phyloP scores from a whole-genome alignment of 2,888 invertebrate species.

The Chouioia cunea region DNA sequence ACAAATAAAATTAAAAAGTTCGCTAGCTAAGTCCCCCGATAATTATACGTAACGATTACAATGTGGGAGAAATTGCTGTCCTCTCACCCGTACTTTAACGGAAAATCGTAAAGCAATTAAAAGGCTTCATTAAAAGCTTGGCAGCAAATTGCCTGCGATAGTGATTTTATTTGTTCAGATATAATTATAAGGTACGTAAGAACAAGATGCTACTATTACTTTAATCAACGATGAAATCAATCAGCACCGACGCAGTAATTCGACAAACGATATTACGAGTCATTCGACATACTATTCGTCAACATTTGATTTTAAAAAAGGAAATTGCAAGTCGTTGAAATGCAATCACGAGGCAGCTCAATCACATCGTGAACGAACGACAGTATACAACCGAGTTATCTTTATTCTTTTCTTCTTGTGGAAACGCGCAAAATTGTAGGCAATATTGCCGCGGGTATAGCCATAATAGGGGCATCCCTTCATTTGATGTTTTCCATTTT shows the following conservation, averaged over 20 bases:
- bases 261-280: no score
- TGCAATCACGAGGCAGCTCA: no score
- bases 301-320: no score
- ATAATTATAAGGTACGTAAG: conserved; percentile 58
- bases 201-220: conserved; percentile 58
- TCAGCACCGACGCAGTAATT: no score
- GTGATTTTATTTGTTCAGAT: conserved; percentile 65
- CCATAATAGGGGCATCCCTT: conserved; percentile 64
- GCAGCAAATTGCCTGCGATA: conserved; percentile 54
- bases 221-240: conserved; percentile 59
- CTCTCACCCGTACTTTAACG: conserved; percentile 59
- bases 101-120: conserved; percentile 68
- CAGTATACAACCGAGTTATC: no score
- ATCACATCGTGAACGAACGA: neutral
- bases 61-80: conserved; percentile 60
- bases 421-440: conserved; percentile 52
- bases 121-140: conserved; percentile 64
- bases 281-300: no score
- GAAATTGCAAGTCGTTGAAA: no score
- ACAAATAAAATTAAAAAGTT: conserved; percentile 33
- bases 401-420: conserved; percentile 7
- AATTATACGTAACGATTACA: conserved; percentile 44
- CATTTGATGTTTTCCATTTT: conserved; percentile 66
- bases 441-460: conserved; percentile 56
- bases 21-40: conserved; percentile 28